These are phyloP conservation scores for Netelia virgata DNA, from an alignment of 2,888 invertebrate species.

Conservation along the genomic window DNA sequence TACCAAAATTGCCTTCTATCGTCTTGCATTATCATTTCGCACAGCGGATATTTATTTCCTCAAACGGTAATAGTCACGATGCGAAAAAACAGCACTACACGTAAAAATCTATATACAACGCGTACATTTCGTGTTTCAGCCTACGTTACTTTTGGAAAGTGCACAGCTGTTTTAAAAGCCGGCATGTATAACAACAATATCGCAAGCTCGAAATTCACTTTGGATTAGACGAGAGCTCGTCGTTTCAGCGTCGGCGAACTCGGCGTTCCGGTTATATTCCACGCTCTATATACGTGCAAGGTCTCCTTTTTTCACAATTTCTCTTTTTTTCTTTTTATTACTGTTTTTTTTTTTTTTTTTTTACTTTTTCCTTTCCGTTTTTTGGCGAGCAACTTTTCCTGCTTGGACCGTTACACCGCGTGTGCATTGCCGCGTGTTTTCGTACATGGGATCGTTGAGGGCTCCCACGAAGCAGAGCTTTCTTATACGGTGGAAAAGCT, in stretches of 20 bases:
- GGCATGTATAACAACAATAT: slow-evolving; percentile 1
- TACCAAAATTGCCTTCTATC: too few species aligned
- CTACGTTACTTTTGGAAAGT: neutral
- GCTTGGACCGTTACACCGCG: slow-evolving; percentile 77
- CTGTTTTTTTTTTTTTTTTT: too few species aligned
- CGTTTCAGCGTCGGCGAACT: slow-evolving; percentile 66
- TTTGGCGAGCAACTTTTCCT: slow-evolving; percentile 71
- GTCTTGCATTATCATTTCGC: too few species aligned
- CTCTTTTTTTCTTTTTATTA: neutral
- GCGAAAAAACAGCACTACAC: too few species aligned
- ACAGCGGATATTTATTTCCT: too few species aligned
- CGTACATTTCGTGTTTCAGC: neutral
- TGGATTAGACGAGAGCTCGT: slow-evolving; percentile 75
- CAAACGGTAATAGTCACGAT: too few species aligned
- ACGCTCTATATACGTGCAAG: neutral
- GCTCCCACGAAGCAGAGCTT: slow-evolving; percentile 68
- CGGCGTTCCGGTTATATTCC: neutral
- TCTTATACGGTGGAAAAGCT: slow-evolving; percentile 51
- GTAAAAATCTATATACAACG: too few species aligned
- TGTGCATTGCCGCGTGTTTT: slow-evolving; percentile 75
- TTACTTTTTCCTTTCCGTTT: slow-evolving; percentile 2
- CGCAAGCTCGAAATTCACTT: slow-evolving; percentile 78
- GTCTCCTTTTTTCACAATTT: neutral
- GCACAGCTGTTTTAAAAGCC: slow-evolving; percentile 19
- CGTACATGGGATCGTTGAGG: slow-evolving; percentile 74